Percentiles rank a stretch among this genome's conserved stretches.
phyloP scores from a whole-genome alignment of 1,140 invertebrate genomes.

The Panagrolaimus sp. region DNA sequence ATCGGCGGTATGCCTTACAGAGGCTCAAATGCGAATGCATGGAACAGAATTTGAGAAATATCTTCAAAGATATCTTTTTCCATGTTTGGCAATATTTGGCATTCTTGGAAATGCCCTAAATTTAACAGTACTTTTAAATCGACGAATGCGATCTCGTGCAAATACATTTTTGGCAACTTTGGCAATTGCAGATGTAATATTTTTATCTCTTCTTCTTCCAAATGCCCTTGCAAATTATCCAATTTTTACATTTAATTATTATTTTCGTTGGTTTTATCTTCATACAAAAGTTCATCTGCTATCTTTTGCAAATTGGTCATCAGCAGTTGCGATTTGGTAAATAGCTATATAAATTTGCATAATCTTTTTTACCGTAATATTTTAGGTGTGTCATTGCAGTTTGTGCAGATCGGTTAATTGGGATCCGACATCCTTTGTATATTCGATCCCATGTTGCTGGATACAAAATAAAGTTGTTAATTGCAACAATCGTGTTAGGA shows the following conservation, averaged over 20 bases:
- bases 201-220: conserved; percentile 47
- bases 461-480: conserved; percentile 43
- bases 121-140: conserved; percentile 54
- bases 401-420: conserved; percentile 53
- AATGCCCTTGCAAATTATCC: conserved; percentile 55
- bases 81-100: conserved; percentile 51
- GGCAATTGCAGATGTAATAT: conserved; percentile 52
- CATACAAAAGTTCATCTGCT: conserved; percentile 55
- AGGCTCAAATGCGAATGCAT: conserved; percentile 29
- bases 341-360: background rate
- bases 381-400: conserved; percentile 55
- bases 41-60: conserved; percentile 52
- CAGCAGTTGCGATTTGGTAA: conserved; percentile 57
- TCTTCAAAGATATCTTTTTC: conserved; percentile 56
- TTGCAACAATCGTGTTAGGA: conserved; percentile 34
- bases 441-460: conserved; percentile 35
- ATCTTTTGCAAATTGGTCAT: conserved; percentile 55
- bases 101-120: conserved; percentile 54
- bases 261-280: conserved; percentile 54
- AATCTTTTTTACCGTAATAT: background rate
- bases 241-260: conserved; percentile 47
- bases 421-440: conserved; percentile 49
- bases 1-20: conserved; percentile 29
- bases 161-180: conserved; percentile 55
- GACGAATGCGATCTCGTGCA: conserved; percentile 48